Conservation (phyloP, 2,888 invertebrate species). For the Syrphus vitripennis region DNA sequence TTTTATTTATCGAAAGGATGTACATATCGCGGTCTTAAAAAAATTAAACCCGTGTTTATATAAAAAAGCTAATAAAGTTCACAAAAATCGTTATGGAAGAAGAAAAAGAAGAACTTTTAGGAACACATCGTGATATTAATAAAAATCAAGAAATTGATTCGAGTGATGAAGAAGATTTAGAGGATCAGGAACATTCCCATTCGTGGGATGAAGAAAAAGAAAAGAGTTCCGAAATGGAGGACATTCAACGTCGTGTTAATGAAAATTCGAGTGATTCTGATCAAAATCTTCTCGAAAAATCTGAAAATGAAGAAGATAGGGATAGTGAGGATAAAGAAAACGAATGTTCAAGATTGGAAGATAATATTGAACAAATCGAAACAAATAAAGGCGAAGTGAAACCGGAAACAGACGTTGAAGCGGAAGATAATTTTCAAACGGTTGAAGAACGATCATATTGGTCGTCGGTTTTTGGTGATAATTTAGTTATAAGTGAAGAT, state of each 20-base stretch:
- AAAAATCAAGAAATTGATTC: constrained; percentile 44
- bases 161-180: constrained; percentile 50
- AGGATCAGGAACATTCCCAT: constrained; percentile 33
- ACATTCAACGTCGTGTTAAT: constrained; percentile 21
- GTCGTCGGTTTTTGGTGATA: constrained; percentile 67
- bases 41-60: neutral
- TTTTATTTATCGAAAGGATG: constrained; percentile 19
- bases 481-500: constrained; percentile 63
- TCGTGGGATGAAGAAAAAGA: constrained; percentile 37
- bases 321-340: neutral
- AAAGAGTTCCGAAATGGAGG: constrained; percentile 38
- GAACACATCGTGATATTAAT: constrained; percentile 42
- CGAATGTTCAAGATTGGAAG: neutral
- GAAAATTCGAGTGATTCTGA: constrained; percentile 40
- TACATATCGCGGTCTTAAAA: neutral
- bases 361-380: constrained; percentile 12
- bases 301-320: neutral
- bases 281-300: constrained; percentile 33
- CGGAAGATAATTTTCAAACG: constrained; percentile 34
- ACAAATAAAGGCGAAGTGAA: neutral
- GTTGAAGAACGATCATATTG: constrained; percentile 57
- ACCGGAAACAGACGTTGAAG: neutral
- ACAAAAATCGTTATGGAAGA: constrained; percentile 35
- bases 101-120: constrained; percentile 43
- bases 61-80: neutral